Percentiles rank a stretch among this genome's conserved stretches.
These are phyloP conservation scores for Meiosimyza platycephala DNA, from an alignment of 2,888 invertebrate genomes.

Conservation along the genomic window DNA sequence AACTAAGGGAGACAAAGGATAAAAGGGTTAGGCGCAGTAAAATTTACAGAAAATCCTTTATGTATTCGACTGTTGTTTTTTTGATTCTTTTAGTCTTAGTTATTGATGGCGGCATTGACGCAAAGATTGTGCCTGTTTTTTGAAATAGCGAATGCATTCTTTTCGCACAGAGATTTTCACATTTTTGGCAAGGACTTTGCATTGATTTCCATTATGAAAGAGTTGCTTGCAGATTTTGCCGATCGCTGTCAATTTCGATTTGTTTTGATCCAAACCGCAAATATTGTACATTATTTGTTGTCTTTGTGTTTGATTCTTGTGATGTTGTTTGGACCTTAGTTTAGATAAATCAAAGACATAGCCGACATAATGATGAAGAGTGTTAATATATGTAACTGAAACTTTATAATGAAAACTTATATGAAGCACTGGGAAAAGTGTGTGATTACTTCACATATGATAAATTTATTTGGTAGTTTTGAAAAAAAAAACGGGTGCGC, in stretches of 20 bases:
- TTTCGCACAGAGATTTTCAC: background rate
- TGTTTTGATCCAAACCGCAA: conserved; percentile 10
- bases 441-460: too few species aligned
- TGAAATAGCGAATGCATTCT: background rate
- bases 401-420: too few species aligned
- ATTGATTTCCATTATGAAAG: background rate
- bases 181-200: conserved; percentile 1
- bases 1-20: too few species aligned
- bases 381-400: too few species aligned
- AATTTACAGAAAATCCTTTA: too few species aligned
- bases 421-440: too few species aligned
- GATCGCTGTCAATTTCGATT: background rate
- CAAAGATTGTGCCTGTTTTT: background rate
- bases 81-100: too few species aligned
- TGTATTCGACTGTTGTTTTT: too few species aligned
- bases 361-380: background rate
- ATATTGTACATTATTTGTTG: background rate
- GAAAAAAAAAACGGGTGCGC: too few species aligned
- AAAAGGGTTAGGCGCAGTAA: background rate
- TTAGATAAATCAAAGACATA: conserved; percentile 1
- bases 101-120: background rate
- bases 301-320: background rate
- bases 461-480: too few species aligned
- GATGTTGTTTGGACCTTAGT: background rate
- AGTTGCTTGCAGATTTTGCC: background rate